Conservation (phyloP, 2,797 vertebrate species). For the Echiichthys vipera region DNA sequence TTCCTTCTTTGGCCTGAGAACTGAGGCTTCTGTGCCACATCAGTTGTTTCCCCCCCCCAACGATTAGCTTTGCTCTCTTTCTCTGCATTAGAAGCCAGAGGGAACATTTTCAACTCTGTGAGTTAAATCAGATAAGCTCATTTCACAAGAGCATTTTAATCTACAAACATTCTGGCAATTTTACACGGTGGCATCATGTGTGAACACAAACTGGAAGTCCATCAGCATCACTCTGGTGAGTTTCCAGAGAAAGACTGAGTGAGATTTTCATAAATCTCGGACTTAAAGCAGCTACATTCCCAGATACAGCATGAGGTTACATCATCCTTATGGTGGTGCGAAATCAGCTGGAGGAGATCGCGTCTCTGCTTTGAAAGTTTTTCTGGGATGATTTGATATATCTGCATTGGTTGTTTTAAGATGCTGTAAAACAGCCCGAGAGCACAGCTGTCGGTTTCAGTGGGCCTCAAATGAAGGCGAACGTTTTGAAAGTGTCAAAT, state of each 20-base stretch:
- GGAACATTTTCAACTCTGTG: conserved; percentile 25
- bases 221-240: conserved; percentile 23
- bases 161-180: conserved; percentile 28
- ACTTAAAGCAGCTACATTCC: conserved; percentile 4
- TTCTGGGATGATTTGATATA: conserved; percentile 27
- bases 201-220: conserved; percentile 1
- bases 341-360: conserved; percentile 7
- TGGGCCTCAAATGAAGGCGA: conserved; percentile 8
- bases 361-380: conserved; percentile 40
- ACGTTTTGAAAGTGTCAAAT: too few relatives aligned
- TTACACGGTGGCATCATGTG: conserved; percentile 6
- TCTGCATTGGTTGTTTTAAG: not conserved
- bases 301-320: conserved; percentile 19
- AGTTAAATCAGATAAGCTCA: conserved; percentile 52
- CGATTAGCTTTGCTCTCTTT: conserved; percentile 31
- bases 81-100: conserved; percentile 13
- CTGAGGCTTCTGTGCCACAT: conserved; percentile 7
- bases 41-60: not conserved
- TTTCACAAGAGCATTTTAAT: conserved; percentile 44
- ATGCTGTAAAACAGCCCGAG: conserved; percentile 19
- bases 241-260: conserved; percentile 18
- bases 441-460: conserved; percentile 13
- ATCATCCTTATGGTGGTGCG: conserved; percentile 14
- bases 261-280: conserved; percentile 44
- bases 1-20: conserved; percentile 5